Conservation (phyloP, 2,113 vertebrate genomes). For the Chrysemys picta region DNA sequence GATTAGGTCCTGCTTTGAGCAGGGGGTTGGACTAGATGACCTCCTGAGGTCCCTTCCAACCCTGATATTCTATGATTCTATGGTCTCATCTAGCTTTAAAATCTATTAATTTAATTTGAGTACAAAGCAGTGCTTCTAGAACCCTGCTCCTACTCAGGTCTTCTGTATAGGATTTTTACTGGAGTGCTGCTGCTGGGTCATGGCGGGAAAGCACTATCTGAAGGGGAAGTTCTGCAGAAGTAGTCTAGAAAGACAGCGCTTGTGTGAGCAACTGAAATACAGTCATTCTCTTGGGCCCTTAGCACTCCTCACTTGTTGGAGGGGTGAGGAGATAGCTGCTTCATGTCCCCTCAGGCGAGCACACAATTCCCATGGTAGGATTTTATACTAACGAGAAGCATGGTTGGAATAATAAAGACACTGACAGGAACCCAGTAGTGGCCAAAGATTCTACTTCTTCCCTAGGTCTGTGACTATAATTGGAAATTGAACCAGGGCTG, state of each 20-base stretch:
- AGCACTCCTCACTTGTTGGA: neutral
- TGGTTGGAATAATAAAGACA: neutral
- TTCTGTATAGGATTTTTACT: neutral
- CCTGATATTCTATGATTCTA: no score
- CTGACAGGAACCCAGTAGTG: neutral
- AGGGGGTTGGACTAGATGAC: no score
- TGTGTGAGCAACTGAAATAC: neutral
- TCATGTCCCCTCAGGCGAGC: neutral
- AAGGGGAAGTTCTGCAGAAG: neutral
- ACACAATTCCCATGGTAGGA: neutral
- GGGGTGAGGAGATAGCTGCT: neutral
- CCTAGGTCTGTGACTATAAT: neutral
- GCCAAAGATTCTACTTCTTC: neutral
- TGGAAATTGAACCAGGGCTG: neutral
- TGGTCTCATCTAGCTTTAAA: neutral
- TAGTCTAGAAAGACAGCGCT: neutral
- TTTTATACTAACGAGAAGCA: neutral
- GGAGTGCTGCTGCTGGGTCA: neutral
- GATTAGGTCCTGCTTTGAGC: no score
- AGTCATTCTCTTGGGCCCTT: neutral
- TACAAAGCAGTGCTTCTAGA: neutral
- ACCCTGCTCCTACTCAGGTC: neutral
- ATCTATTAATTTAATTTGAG: neutral
- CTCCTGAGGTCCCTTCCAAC: no score
- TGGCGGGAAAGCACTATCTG: neutral